These are phyloP conservation scores for Eulemur rubriventer DNA, from an alignment of 2,797 vertebrate genomes.

Conservation along the genomic window DNA sequence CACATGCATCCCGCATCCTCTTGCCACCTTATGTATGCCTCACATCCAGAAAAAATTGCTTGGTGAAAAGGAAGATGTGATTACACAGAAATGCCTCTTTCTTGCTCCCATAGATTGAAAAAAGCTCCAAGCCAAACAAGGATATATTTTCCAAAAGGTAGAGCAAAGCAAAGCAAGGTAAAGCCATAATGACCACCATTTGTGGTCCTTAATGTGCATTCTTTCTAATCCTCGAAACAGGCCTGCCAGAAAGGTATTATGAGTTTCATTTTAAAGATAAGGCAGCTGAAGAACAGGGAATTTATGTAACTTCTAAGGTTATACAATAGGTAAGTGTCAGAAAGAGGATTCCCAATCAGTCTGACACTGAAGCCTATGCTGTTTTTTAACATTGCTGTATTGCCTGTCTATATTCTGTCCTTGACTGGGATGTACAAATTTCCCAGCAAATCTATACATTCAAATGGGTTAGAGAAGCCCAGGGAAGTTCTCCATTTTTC, in stretches of 20 bases:
- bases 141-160: neutral
- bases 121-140: neutral
- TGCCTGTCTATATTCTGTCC: neutral
- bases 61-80: neutral
- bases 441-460: neutral
- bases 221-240: neutral
- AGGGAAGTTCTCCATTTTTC: slow-evolving; percentile 1
- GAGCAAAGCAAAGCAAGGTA: neutral
- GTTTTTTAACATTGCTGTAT: neutral
- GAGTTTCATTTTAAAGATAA: neutral
- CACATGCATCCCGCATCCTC: neutral
- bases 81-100: neutral
- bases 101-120: neutral
- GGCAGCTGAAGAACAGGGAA: neutral
- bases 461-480: neutral
- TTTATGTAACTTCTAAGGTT: neutral
- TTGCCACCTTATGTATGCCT: neutral
- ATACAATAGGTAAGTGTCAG: neutral
- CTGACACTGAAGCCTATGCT: neutral
- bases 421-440: neutral
- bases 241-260: neutral
- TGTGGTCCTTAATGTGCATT: neutral
- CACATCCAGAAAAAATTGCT: slow-evolving; percentile 8
- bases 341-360: neutral
- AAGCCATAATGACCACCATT: neutral